Evolutionary conservation across 2,888 invertebrate species (phyloP), one percentile per base, ranked within the genome.

Genomic region (Mesorhabditis belari): DNA sequence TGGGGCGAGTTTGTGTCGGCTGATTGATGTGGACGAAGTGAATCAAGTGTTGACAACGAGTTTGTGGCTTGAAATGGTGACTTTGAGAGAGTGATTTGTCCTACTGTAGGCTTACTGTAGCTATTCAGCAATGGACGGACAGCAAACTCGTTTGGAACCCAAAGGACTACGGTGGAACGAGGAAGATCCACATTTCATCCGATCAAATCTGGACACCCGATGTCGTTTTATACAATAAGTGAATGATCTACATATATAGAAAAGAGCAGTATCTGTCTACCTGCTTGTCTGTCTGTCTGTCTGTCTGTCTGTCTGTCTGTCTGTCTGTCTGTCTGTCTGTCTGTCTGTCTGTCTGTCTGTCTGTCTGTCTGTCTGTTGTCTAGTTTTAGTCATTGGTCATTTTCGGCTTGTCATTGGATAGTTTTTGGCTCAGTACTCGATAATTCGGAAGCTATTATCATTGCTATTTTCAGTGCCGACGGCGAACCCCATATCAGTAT

Each of bases 161-260:
- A 58, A 88, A 88, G 79, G 92, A 92, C 81, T 92, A 92, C 81
- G 92, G 92, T 44, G 92, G 92, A 3, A 92, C 92, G 29, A 90
- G 92, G 81, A 92, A 91, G 90, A 50, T 93, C 28, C 92, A 92
- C 83, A 92, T 93, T 64, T 92, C 92, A 61, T 92, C 92, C 24
- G 92, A 92, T 84, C 92, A 92, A 85, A 92, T 93, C 81, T 93
- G 92, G 92, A 87, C 91, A 75, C 92, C 92, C 29, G 92, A 93
- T 84, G 92, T 92, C 83, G 91, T 92, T 49, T 87, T 92, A 63
- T 92, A 92, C 84, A 92, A 92, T 84, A 89, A 89, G 89, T 89
- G 84, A 57, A 58, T 55, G 12, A 17, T 26, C 21, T 25, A 5
- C 5, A 2, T 55, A 26, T 52, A 35, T 17, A 24, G n/a, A 26